Base-by-base conservation (phyloP, 2,888 invertebrate genomes). In the Xanthorhoe designata region DNA sequence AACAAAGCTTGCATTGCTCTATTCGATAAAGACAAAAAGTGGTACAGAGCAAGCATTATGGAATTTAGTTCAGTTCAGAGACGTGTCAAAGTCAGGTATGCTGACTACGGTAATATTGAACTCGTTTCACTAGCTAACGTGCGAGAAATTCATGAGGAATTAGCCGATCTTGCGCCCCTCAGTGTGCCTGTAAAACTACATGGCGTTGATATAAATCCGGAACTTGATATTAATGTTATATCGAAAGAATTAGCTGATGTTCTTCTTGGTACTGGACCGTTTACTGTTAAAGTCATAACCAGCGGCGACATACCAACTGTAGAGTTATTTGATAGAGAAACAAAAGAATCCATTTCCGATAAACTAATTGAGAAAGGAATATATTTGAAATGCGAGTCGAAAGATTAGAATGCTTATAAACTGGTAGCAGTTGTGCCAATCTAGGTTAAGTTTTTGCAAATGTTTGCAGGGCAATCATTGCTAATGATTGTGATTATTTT, bases 61-160 rank as follows among this genome's bases (percentile, higher is more conserved):
- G 91, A 94, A 59, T 87, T 93, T 56, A 90, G 94, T 70, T 80
- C 88, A 42, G 75, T 77, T 0, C 82, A 89, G 17, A 84, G 87
- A 6, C 77, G 83, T 58, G 92, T 96, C 0, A 94, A 94, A 76
- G 95, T 97, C 0, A 90, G 93, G 71, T 98, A 96, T 83, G 95
- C 97, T 0, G 97, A 98, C 85, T 97, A 95, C 78, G 96, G 97
- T 1, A 96, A 97, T 76, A 84, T 90, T 7, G 95, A 95, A 78
- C 76, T 89, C 0, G 86, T 96, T 18, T 71, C 91, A 0, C 74
- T 87, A 18, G 76, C 83, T 8, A 85, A 94, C 68, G 83, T 95
- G 0, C 92, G 93, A 64, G 91, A 91, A 77, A 94, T 95, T 64
- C 87, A 85, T 45, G 82, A 87, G 0, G 89, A 94, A 32, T 94